Evolutionary conservation across 2,113 vertebrate species (phyloP), one percentile per base, ranked within the genome.

Genomic region (Myotis davidii): DNA sequence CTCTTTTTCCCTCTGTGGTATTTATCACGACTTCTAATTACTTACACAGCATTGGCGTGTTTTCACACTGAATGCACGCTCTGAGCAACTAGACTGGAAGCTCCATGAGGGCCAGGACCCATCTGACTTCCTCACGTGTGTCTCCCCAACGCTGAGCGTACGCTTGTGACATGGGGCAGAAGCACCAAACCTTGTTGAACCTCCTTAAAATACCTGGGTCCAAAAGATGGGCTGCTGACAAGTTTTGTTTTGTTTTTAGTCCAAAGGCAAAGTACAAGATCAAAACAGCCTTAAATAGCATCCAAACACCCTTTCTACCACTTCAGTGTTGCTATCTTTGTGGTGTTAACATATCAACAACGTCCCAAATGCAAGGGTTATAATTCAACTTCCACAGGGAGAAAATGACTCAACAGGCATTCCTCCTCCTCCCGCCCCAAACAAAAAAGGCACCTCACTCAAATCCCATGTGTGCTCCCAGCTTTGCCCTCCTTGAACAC

Each of bases 301-400:
- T 79, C 27, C 65, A 64, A 37, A 76, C 95, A 37, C 94, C 37
- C 90, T 74, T 88, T 90, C 81, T 52, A 23, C 16, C 37, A 29
- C 52, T 56, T 70, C 29, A 0, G 69, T 3, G 20, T 45, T 52
- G 48, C 72, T 82, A 29, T 94, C 91, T 93, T 78, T 69, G 85
- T 23, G 90, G 94, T 59, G 72, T 93, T 88, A 94, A 88, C 48
- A 73, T 59, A 95, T 29, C 67, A 37, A 48, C 90, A 65, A 65
- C 0, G 76, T 45, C 65, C 96, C 59, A 85, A 69, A 76, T 42
- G 3, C 37, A n/a, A 95, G 86, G 85, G 76, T 72, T 83, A 50
- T 17, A 20, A 84, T 88, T 54, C 85, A 23, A 25, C 77, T 69
- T 91, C 83, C 21, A 1, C 2, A 4, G 72, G 87, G 82, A 88